Conservation (phyloP, 1,140 invertebrate species). For the Drosophila funebris region DNA sequence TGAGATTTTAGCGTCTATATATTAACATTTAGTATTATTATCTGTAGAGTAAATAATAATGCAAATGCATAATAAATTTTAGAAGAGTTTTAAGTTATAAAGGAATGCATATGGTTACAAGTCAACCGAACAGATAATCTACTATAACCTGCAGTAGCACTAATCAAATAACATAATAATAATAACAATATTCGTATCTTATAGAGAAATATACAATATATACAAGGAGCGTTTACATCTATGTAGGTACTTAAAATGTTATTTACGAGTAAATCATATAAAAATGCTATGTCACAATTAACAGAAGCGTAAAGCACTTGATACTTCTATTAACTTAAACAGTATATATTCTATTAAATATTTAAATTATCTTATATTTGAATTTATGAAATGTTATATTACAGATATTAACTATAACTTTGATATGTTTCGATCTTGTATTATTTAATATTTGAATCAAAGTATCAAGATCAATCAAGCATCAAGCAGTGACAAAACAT, state of each 20-base stretch:
- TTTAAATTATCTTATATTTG: too few relatives aligned
- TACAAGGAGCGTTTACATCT: too few relatives aligned
- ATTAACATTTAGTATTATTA: conserved; percentile 16
- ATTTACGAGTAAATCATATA: conserved; percentile 1
- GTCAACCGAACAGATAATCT: neutral
- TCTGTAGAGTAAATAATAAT: conserved; percentile 19
- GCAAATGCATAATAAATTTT: conserved; percentile 19
- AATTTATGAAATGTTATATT: too few relatives aligned
- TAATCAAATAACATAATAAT: neutral
- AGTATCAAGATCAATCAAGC: neutral
- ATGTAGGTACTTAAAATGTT: conserved; percentile 33
- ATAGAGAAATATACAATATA: neutral
- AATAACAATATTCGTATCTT: neutral
- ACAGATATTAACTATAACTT: too few relatives aligned
- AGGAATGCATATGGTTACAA: neutral
- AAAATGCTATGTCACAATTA: conserved; percentile 3
- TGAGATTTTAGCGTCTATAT: conserved; percentile 38
- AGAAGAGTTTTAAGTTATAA: conserved; percentile 37
- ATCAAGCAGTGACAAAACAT: neutral
- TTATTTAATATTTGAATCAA: too few relatives aligned
- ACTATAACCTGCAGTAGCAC: neutral
- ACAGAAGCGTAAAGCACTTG: neutral
- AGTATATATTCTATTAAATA: too few relatives aligned
- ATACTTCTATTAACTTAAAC: too few relatives aligned
- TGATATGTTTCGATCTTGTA: too few relatives aligned